Percentiles rank a stretch among this genome's conserved stretches.
These are phyloP conservation scores for Hesperia comma DNA, from an alignment of 2,888 invertebrate genomes.

Conservation along the genomic window DNA sequence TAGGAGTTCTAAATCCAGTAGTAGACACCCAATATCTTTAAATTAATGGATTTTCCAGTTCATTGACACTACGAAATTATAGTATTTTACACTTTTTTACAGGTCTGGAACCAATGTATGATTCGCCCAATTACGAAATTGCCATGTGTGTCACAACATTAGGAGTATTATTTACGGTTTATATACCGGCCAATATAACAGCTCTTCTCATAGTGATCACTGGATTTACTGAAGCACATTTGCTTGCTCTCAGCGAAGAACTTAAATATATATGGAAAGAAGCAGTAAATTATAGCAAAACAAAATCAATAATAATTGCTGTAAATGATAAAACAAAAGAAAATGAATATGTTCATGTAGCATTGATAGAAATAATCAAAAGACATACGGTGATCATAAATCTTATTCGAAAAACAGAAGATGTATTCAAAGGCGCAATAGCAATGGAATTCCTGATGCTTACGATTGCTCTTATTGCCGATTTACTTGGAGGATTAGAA, in stretches of 20 bases:
- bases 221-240: conserved; percentile 63
- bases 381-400: conserved; percentile 53
- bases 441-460: conserved; percentile 58
- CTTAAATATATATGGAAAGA: conserved; percentile 55
- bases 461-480: conserved; percentile 55
- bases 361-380: conserved; percentile 50
- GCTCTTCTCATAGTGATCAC: conserved; percentile 54
- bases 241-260: conserved; percentile 59
- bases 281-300: conserved; percentile 43
- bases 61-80: too few relatives aligned
- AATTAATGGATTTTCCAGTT: too few relatives aligned
- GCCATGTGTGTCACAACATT: conserved; percentile 45
- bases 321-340: conserved; percentile 42
- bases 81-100: conserved; percentile 14
- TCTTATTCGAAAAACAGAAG: conserved; percentile 52
- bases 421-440: conserved; percentile 54
- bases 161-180: conserved; percentile 50
- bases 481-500: conserved; percentile 60
- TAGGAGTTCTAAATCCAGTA: too few relatives aligned
- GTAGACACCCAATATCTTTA: too few relatives aligned
- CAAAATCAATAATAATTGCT: conserved; percentile 1
- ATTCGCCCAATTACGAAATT: conserved; percentile 63
- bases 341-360: conserved; percentile 53
- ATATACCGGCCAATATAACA: conserved; percentile 52
- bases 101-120: conserved; percentile 63